Base-by-base conservation (phyloP, 2,888 invertebrate genomes). In the Limnephilus lunatus region DNA sequence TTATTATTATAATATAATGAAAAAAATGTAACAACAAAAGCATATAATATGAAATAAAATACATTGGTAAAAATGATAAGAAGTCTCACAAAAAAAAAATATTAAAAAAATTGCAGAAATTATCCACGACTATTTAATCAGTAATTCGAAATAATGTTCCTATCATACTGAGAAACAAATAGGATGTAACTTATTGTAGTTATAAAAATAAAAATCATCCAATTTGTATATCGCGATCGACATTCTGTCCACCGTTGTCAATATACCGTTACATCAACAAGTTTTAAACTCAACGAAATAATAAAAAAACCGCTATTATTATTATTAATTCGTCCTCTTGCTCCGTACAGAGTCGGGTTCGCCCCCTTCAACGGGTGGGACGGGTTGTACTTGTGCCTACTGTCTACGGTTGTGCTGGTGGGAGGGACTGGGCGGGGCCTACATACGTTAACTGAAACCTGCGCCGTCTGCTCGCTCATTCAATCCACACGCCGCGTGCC, bases 381-480 rank as follows among this genome's bases (percentile, higher is more conserved):
- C 53, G 15, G 53, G 53, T 19, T 4, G 53, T 5, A 53, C 19
- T 53, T 15, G 53, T 53, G 53, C 3, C 14, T 48, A 48, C 48
- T 14, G 48, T 44, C 53, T 15, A 11, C 53, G 53, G 19, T 19
- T 19, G 53, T 53, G 35, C 83, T 19, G 83, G 83, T 39, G 83
- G 83, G 83, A 32, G 35, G 35, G 83, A 11, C 9, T 19, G 83
- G 83, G 83, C 83, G 83, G 83, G 35, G 83, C 83, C 19, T 83
- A 32, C 31, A 35, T 32, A 19, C 83, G 35, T 83, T 83, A 83
- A 32, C 32, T 25, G 25, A 25, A 35, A 25, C 83, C 83, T 5
- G 68, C 83, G 32, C 83, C 7, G 35, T 83, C 83, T 19, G 83
- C n/a, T 68, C 25, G n/a, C 68, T 25, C 53, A 9, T 68, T 68